phyloP scores from a whole-genome alignment of 2,888 invertebrate genomes.

The Zeuzera pyrina region DNA sequence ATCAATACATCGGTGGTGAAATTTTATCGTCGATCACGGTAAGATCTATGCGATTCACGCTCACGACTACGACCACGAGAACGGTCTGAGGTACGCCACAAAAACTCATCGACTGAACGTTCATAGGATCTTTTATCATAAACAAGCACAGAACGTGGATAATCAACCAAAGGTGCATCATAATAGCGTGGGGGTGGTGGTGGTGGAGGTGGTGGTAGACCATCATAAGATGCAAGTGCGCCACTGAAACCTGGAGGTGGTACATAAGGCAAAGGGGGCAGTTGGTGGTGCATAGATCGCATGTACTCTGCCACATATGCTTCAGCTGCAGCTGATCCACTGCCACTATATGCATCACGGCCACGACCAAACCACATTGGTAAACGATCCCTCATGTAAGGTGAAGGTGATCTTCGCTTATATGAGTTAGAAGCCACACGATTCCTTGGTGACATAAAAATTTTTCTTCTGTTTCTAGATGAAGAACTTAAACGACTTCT shows the following conservation, averaged over 20 bases:
- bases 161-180: constrained; percentile 85
- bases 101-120: constrained; percentile 88
- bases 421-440: constrained; percentile 68
- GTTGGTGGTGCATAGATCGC: constrained; percentile 88
- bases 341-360: constrained; percentile 50
- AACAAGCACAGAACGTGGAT: constrained; percentile 72
- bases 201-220: constrained; percentile 80
- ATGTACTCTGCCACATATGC: constrained; percentile 92
- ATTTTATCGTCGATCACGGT: constrained; percentile 73
- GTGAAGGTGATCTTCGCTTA: constrained; percentile 74
- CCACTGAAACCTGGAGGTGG: constrained; percentile 73
- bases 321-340: constrained; percentile 79
- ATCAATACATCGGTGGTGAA: constrained; percentile 53
- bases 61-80: constrained; percentile 74
- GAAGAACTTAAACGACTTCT: constrained; percentile 66
- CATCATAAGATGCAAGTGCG: constrained; percentile 71
- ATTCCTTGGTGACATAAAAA: constrained; percentile 77
- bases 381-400: constrained; percentile 72
- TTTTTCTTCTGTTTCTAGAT: constrained; percentile 73
- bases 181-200: constrained; percentile 74
- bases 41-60: constrained; percentile 71
- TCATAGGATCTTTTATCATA: constrained; percentile 88
- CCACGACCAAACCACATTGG: constrained; percentile 76
- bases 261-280: constrained; percentile 89
- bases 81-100: constrained; percentile 84